Percentiles rank a stretch among this genome's conserved stretches.
Evolutionary conservation across 2,797 vertebrate genomes (phyloP).

Genomic region (Trachurus trachurus): DNA sequence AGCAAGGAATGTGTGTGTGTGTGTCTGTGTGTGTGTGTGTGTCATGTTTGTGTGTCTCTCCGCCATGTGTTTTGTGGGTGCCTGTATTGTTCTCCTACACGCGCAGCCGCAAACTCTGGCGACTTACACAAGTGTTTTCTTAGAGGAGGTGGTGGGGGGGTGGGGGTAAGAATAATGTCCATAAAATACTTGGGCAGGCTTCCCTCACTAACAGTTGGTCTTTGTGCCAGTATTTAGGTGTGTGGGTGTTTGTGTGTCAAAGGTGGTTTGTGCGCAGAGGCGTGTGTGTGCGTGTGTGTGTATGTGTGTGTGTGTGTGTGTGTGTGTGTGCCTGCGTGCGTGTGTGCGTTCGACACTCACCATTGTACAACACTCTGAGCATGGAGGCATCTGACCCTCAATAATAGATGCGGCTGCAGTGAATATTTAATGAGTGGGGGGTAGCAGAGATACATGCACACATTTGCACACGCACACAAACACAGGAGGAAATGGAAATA

Average conservation of each 20-base stretch:
- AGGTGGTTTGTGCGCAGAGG: slow-evolving; percentile 74
- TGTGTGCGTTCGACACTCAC: slow-evolving; percentile 64
- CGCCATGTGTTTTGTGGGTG: slow-evolving; percentile 44
- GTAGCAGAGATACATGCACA: slow-evolving; percentile 47
- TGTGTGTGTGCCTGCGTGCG: slow-evolving; percentile 77
- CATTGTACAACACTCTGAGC: slow-evolving; percentile 76
- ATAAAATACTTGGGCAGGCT: slow-evolving; percentile 49
- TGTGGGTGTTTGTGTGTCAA: slow-evolving; percentile 78
- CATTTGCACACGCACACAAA: slow-evolving; percentile 45
- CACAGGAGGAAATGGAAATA: slow-evolving; percentile 62
- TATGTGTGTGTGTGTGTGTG: slow-evolving; percentile 75
- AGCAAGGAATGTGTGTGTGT: slow-evolving; percentile 71
- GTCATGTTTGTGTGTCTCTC: slow-evolving; percentile 28
- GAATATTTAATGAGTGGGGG: slow-evolving; percentile 83
- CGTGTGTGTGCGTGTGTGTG: slow-evolving; percentile 71
- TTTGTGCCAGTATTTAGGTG: slow-evolving; percentile 67
- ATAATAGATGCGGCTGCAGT: slow-evolving; percentile 84
- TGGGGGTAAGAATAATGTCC: slow-evolving; percentile 55
- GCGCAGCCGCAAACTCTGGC: not conserved
- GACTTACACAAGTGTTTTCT: slow-evolving; percentile 53
- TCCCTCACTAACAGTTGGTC: slow-evolving; percentile 72
- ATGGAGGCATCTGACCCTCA: slow-evolving; percentile 81
- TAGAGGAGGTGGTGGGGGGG: slow-evolving; percentile 10
- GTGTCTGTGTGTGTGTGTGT: slow-evolving; percentile 33
- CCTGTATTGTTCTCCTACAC: slow-evolving; percentile 55